Base-by-base conservation (phyloP, 37 sponge, comb jelly and placozoan species). In the Haliclona indistincta region DNA sequence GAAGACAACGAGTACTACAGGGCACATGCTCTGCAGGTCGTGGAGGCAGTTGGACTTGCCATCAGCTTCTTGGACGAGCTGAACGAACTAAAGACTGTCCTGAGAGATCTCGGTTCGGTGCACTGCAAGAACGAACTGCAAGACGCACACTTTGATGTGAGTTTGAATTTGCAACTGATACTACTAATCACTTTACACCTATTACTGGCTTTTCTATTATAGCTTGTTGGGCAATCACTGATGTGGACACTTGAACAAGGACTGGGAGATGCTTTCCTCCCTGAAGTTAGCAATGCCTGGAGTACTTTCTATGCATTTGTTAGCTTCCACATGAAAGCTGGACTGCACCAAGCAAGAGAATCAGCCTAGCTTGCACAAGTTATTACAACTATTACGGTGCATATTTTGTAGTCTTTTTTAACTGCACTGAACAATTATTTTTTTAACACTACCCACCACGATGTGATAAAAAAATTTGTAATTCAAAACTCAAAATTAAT, bases 181-280 rank as follows among this genome's bases (percentile, higher is more conserved):
- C 53, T 10, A 47, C 15, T 15, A 10, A 17, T 47, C 15, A 47
- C 10, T 47, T 17, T n/a, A 25, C 10, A 20, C 10, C 8, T 61
- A 61, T 61, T 25, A 10, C 10, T 61, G 29, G 10, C 69, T 22
- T 73, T 32, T 41, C 23, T 71, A 25, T 32, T 84, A 0, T 47
- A 88, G 89, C 17, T 80, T 38, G 90, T 89, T 4, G 90, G 90
- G 0, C 61, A 79, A 39, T 73, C 90, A 4, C 45, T 89, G 51
- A 19, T 89, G 0, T 8, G 65, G 60, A 73, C 90, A 0, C 61
- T 89, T 2, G 81, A 52, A 20, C 23, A 71, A 29, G 90, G 63
- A 19, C 66, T 85, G 3, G 90, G 88, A 0, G 74, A 72, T 26
- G 61, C 65, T 22, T 89, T 72, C 58, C 86, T 88, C 1, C 51